A percentile compares a stretch with the other conserved stretches of the same genome.
phyloP scores from a whole-genome alignment of 1,140 invertebrate species.

The Trachymyrmex cornetzi region DNA sequence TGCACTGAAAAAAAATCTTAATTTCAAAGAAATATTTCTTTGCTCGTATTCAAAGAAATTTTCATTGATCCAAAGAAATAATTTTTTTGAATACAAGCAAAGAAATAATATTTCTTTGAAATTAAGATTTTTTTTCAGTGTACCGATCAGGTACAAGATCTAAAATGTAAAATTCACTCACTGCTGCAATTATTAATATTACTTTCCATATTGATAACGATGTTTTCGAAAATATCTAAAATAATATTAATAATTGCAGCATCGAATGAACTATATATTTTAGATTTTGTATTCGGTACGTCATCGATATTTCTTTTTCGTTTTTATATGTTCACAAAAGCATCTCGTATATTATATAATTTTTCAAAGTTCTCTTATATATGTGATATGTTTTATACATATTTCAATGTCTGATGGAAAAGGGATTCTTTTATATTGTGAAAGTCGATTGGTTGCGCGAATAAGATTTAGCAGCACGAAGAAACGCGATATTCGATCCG shows the following conservation, averaged over 20 bases:
- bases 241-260: too few species aligned
- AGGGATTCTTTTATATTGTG: not conserved
- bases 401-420: constrained; percentile 12
- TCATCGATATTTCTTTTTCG: not conserved
- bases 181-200: not conserved
- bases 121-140: not conserved
- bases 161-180: not conserved
- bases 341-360: not conserved
- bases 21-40: too few species aligned
- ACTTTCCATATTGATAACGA: not conserved
- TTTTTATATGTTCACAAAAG: not conserved
- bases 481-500: constrained; percentile 8
- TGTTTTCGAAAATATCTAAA: not conserved
- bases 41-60: too few species aligned
- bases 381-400: not conserved
- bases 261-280: too few species aligned
- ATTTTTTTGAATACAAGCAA: too few species aligned
- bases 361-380: not conserved
- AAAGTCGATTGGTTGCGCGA: constrained; percentile 1
- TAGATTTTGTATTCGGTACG: too few species aligned
- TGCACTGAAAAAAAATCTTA: too few species aligned
- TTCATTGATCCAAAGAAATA: too few species aligned
- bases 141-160: not conserved
- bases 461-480: constrained; percentile 11
- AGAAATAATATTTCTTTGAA: too few species aligned